Evolutionary conservation across 2,888 invertebrate genomes (phyloP).

Genomic region (Horisme vitalbata): DNA sequence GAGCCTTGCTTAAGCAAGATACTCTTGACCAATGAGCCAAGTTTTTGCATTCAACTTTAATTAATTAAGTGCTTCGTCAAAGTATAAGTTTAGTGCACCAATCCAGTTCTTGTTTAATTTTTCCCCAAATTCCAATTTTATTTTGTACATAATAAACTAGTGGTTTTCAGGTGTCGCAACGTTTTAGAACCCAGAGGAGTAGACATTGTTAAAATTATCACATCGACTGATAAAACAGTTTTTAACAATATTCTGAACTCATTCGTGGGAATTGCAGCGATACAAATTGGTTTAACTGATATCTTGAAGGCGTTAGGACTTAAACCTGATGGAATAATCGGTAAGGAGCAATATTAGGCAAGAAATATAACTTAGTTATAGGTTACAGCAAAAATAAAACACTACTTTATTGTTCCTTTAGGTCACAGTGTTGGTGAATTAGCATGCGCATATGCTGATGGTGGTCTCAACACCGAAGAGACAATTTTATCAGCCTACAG

Average conservation of each 20-base stretch:
- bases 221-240: slow-evolving; percentile 80
- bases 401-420: slow-evolving; percentile 13
- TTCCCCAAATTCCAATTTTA: no score
- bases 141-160: no score
- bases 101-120: no score
- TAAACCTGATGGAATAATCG: slow-evolving; percentile 88
- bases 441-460: slow-evolving; percentile 95
- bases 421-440: slow-evolving; percentile 89
- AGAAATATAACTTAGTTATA: no score
- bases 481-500: slow-evolving; percentile 91
- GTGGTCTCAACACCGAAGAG: slow-evolving; percentile 90
- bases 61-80: no score
- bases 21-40: no score
- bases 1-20: no score
- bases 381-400: no score
- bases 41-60: no score
- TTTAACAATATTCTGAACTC: slow-evolving; percentile 75
- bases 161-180: slow-evolving; percentile 72
- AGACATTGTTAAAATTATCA: slow-evolving; percentile 85
- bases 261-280: slow-evolving; percentile 88
- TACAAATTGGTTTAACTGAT: slow-evolving; percentile 83
- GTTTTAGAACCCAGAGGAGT: slow-evolving; percentile 84
- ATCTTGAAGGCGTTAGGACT: slow-evolving; percentile 79
- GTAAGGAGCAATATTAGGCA: slow-evolving; percentile 67
- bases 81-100: no score